Evolutionary conservation across 2,888 invertebrate species (phyloP).

Genomic region (Carabus problematicus): DNA sequence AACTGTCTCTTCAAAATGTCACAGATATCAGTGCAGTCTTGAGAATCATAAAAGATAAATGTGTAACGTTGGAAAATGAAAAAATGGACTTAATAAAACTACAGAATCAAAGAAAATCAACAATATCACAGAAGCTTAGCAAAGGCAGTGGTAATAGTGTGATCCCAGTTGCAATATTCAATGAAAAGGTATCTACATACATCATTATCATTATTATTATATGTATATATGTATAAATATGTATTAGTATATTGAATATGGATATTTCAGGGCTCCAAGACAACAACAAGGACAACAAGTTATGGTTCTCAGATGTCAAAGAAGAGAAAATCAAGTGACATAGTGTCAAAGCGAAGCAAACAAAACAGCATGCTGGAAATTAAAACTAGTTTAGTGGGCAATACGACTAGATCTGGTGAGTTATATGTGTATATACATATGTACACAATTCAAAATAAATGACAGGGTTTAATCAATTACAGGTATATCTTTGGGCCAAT

Average conservation of each 20-base stretch:
- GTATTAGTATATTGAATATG: constrained; percentile 10
- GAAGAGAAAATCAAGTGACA: constrained; percentile 30
- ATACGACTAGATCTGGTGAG: constrained; percentile 24
- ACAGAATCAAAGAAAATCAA: too few relatives aligned
- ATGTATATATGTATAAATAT: not conserved
- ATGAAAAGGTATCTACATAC: constrained; percentile 20
- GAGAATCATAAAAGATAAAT: constrained; percentile 53
- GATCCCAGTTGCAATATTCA: constrained; percentile 10
- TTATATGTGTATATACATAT: not conserved
- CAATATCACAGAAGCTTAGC: not conserved
- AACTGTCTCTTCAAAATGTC: constrained; percentile 55
- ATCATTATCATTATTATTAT: not conserved
- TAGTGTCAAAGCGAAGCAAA: constrained; percentile 32
- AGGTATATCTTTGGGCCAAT: constrained; percentile 25
- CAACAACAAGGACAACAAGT: constrained; percentile 18
- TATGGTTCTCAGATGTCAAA: constrained; percentile 6
- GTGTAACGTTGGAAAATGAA: constrained; percentile 45
- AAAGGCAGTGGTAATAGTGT: constrained; percentile 26
- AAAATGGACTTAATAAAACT: constrained; percentile 37
- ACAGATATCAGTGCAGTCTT: constrained; percentile 55
- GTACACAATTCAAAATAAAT: not conserved
- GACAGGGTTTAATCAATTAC: constrained; percentile 17
- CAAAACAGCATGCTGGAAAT: constrained; percentile 26
- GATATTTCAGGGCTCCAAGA: constrained; percentile 7
- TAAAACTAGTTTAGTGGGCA: constrained; percentile 29